phyloP scores from a whole-genome alignment of 35 echinoderm and acorn worm species.

The Hemicentrotus pulcherrimus region DNA sequence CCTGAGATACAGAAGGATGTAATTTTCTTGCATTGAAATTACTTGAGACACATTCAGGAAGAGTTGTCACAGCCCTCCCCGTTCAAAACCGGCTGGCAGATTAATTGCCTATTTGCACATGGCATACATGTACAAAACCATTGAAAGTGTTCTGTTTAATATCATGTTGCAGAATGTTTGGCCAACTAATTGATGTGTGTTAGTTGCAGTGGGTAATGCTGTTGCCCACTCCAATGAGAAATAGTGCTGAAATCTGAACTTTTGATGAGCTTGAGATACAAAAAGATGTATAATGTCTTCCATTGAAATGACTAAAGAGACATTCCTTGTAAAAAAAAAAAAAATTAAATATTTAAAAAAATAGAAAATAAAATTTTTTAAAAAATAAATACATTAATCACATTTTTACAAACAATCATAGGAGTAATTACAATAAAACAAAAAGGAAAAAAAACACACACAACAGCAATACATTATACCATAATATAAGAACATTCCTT shows the following conservation, averaged over 20 bases:
- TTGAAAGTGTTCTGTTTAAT: background rate
- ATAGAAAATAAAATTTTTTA: too few species aligned
- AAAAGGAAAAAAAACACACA: too few species aligned
- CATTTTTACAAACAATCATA: too few species aligned
- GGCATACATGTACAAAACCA: background rate
- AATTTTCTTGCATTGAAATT: background rate
- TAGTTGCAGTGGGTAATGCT: background rate
- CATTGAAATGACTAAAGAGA: too few species aligned
- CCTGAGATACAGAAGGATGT: background rate
- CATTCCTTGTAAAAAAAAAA: too few species aligned
- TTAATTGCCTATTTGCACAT: background rate
- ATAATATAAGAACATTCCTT: too few species aligned
- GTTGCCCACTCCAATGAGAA: background rate
- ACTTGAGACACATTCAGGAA: background rate
- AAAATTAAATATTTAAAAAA: too few species aligned
- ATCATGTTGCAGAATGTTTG: background rate
- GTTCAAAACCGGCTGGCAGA: background rate
- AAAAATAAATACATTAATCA: too few species aligned
- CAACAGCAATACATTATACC: too few species aligned
- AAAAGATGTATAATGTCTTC: background rate
- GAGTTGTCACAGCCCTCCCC: background rate
- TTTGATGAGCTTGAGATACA: background rate
- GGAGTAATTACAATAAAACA: too few species aligned
- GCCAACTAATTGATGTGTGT: background rate
- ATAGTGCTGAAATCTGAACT: background rate